A percentile compares a stretch with the other conserved stretches of the same genome.
Conservation (phyloP, 92 coral and sea anemone species). For the Epizoanthus fatuus region DNA sequence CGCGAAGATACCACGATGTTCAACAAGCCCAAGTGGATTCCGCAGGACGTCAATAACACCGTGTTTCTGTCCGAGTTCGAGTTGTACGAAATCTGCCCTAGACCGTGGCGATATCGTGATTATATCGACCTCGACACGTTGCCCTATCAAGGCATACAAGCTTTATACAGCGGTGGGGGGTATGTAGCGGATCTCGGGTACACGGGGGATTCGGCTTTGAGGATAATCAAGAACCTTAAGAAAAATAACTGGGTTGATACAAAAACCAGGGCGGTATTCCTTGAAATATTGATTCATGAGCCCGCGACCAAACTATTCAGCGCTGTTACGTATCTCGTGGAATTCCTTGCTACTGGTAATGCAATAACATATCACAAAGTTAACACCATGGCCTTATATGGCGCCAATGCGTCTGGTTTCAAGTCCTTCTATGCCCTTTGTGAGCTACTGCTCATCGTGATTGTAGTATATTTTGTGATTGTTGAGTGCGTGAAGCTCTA, state of each 20-base stretch:
- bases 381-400: conserved; percentile 88
- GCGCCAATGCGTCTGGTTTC: conserved; percentile 77
- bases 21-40: conserved; percentile 81
- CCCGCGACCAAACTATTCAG: conserved; percentile 92
- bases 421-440: conserved; percentile 84
- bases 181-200: conserved; percentile 96
- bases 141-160: conserved; percentile 59
- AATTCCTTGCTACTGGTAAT: conserved; percentile 85
- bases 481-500: conserved; percentile 85
- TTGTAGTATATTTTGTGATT: conserved; percentile 78
- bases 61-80: conserved; percentile 71
- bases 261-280: conserved; percentile 91
- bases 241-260: conserved; percentile 89
- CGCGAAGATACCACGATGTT: conserved; percentile 72
- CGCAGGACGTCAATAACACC: conserved; percentile 70
- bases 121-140: conserved; percentile 69
- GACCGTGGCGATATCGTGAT: conserved; percentile 86
- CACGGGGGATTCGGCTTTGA: conserved; percentile 80
- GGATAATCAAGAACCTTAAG: conserved; percentile 78
- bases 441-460: conserved; percentile 83
- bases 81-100: conserved; percentile 82
- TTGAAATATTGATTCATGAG: conserved; percentile 89
- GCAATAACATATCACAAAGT: conserved; percentile 75
- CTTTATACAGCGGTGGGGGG: conserved; percentile 89
- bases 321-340: conserved; percentile 85